Evolutionary conservation across 2,113 vertebrate species (phyloP), one percentile per base, ranked within the genome.

Genomic region (Pachyramphus minor): DNA sequence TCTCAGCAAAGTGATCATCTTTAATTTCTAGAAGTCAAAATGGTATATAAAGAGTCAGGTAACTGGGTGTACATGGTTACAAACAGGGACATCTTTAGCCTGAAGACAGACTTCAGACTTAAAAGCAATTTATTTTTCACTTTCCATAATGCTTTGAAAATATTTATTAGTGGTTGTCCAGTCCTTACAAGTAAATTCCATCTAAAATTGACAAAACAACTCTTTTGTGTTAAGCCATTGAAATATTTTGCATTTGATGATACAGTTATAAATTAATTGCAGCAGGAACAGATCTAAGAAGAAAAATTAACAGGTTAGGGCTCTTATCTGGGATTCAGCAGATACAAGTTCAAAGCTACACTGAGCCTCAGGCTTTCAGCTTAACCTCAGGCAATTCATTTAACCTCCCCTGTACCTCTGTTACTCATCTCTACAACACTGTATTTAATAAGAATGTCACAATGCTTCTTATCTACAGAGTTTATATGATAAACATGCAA

Each of bases 311-410:
- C 75, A 84, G 82, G 95, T 87, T 81, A 55, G 60, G 55, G 75
- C 42, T 83, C 78, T 82, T 74, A 82, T 83, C 90, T 78, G 75
- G 42, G 59, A 95, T 92, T 92, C 83, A 59, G 55, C 33, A 91
- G 62, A 87, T 94, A 74, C 49, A 55, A 77, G 91, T 93, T 96
- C 93, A 96, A 95, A 96, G 91, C 63, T 52, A 80, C 47, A 55
- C 1, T 63, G 84, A 85, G 90, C 79, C 82, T 73, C 77, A 75
- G 66, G 89, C 93, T 90, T 95, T 77, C 75, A 80, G 71, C 49
- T 81, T 52, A 83, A 96, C 92, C 79, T 71, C 27, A 6, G 59
- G 75, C 92, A 88, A 96, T 74, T 91, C 68, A 86, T 80, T 96
- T 93, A 90, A 90, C 91, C 87, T 94, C 72, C 63, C 19, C 50